Conservation (phyloP, 1,140 invertebrate species). For the Drosophila sechellia region DNA sequence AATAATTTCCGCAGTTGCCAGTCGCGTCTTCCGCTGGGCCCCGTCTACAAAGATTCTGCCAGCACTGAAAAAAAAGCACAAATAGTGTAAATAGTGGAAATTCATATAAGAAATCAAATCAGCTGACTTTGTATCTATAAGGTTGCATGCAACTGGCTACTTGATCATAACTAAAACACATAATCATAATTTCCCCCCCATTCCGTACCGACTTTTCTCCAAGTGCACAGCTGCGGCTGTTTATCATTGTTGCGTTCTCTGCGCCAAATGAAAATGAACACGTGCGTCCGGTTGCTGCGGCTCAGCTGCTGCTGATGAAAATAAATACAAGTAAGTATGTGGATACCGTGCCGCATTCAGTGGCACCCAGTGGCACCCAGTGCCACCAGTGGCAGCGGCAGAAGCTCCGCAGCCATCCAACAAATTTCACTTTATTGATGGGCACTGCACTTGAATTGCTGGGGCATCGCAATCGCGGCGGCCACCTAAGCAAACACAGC, state of each 20-base stretch:
- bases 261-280: slow-evolving; percentile 82
- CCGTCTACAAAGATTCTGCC: slow-evolving; percentile 75
- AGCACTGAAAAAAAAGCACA: slow-evolving; percentile 8
- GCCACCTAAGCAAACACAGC: slow-evolving; percentile 36
- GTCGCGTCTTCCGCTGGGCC: slow-evolving; percentile 45
- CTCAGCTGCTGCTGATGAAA: slow-evolving; percentile 55
- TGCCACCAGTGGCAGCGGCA: neutral
- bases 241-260: slow-evolving; percentile 76
- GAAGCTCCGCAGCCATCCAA: slow-evolving; percentile 34
- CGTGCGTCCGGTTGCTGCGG: slow-evolving; percentile 78
- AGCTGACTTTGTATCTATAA: too few relatives aligned
- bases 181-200: neutral
- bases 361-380: slow-evolving; percentile 19
- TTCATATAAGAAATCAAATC: too few relatives aligned
- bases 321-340: slow-evolving; percentile 50
- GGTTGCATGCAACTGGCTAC: too few relatives aligned
- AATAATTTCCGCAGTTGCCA: slow-evolving; percentile 78
- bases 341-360: slow-evolving; percentile 44
- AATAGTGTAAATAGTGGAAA: too few relatives aligned
- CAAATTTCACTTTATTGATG: slow-evolving; percentile 79
- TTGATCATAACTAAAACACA: too few relatives aligned
- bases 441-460: slow-evolving; percentile 72
- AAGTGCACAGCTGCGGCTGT: slow-evolving; percentile 57
- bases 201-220: slow-evolving; percentile 5
- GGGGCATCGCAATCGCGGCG: slow-evolving; percentile 13